phyloP scores from a whole-genome alignment of 2,113 vertebrate species.

The Phaethornis superciliosus region DNA sequence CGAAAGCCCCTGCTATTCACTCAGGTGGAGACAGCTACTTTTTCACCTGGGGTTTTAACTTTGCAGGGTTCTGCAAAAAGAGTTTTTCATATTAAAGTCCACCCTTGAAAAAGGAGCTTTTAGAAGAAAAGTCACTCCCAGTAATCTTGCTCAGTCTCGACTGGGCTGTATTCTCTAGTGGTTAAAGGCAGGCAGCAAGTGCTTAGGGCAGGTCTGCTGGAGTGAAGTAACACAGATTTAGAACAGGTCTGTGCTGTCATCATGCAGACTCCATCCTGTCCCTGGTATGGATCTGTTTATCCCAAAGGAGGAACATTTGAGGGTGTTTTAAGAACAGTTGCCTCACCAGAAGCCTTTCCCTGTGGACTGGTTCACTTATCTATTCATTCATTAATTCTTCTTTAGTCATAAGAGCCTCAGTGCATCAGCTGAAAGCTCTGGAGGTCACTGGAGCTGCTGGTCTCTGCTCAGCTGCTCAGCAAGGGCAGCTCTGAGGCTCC shows the following conservation, averaged over 20 bases:
- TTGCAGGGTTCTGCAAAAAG: background rate
- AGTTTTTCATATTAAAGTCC: background rate
- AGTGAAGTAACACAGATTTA: accelerated
- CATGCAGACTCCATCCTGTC: background rate
- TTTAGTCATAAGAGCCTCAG: accelerated
- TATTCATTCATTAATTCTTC: background rate
- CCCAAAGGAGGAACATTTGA: background rate
- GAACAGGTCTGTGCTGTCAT: no score
- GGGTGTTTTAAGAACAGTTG: background rate
- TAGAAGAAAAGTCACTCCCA: background rate
- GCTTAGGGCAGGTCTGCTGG: background rate
- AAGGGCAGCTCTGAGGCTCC: background rate
- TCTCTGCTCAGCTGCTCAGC: background rate
- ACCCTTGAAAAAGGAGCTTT: background rate
- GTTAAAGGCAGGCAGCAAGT: background rate
- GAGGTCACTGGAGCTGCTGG: accelerated
- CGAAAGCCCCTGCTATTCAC: background rate
- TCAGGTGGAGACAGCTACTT: background rate
- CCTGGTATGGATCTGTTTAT: background rate
- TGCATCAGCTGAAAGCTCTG: background rate
- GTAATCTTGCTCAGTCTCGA: background rate
- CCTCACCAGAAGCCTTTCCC: background rate
- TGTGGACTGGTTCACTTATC: background rate
- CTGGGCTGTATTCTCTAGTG: background rate
- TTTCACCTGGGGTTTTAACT: background rate